Evolutionary conservation across 1,140 invertebrate genomes (phyloP), one percentile per base, ranked within the genome.

Genomic region (Hetaerina americana): DNA sequence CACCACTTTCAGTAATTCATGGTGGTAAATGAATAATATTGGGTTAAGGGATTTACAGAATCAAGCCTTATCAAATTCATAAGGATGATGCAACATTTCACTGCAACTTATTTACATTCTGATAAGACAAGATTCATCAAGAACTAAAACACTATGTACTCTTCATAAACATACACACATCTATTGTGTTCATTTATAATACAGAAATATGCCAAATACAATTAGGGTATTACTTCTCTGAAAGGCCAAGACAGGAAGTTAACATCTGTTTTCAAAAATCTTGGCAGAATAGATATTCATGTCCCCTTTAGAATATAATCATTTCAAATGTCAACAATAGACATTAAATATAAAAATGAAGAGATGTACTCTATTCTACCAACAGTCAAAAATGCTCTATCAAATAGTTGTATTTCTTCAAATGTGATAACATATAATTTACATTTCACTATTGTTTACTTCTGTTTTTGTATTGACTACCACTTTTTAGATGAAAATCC

Each of bases 201-300:
- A 69, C 68, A 69, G 68, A 69, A 69, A 69, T 69, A 69, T 69
- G 68, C 28, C 68, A 69, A 27, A 69, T 69, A 69, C 68, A 69
- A 27, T 5, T 27, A 27, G 68, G 26, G 18, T 69, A 27, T 8
- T 28, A 27, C 68, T 27, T n/a, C 26, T 26, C 28, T 26, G 28
- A 69, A 27, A 69, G 28, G 22, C 40, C 40, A 57, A 57, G 40
- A 10, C 15, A 5, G 40, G 40, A 57, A 57, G 40, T 57, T 18
- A 57, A 5, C 40, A 57, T n/a, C n/a, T n/a, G 1, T 57, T 57
- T 57, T n/a, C 40, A 57, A 5, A 57, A 18, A 57, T n/a, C 40
- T 57, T 57, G 40, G 40, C 40, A 57, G 10, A 57, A 57, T 57
- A 57, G 40, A 57, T 18, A 57, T 57, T 12, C 40, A 57, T 57